Evolutionary conservation across 2,113 vertebrate genomes (phyloP), one percentile per base, ranked within the genome.

Genomic region (Calyptommatus sinebrachiatus): DNA sequence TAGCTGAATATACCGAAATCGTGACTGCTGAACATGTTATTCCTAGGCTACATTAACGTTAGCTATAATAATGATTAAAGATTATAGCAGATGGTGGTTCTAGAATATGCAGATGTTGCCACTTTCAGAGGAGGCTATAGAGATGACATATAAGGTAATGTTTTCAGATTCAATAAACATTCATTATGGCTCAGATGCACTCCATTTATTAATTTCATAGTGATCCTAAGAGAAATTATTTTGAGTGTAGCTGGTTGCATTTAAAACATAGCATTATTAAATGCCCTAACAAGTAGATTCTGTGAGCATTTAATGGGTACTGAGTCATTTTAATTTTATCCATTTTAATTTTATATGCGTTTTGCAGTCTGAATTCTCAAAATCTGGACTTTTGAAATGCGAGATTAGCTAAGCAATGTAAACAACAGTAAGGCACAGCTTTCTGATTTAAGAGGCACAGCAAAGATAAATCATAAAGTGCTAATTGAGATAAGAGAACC

Each of bases 101-200:
- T 72, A 53, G 81, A 63, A 78, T 11, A 81, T 29, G 67, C 74
- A 83, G 86, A 41, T 85, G 73, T 79, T 0, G 74, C 70, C 50
- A 77, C 28, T 81, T 46, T 22, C 0, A 10, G 0, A 7, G 1
- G 63, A 48, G 76, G 4, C 66, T 63, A 76, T 0, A 0, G 73
- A 28, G n/a, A 8, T 10, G 16, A 76, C 75, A 67, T 24, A 0
- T 67, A 0, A 29, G 46, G 41, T 29, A 76, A 2, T 63, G 1
- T 0, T 26, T 9, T 29, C 63, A 76, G 6, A 31, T 21, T 24
- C 20, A 71, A 45, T 12, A 7, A 69, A 22, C 8, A 70, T 41
- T 78, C 22, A 68, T 6, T 26, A 22, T 53, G 2, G 0, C 0
- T 2, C 28, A 73, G 31, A 67, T 24, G 2, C 0, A 4, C 8